Evolutionary conservation across 2,113 vertebrate species (phyloP).

Genomic region (Pedionomus torquatus): DNA sequence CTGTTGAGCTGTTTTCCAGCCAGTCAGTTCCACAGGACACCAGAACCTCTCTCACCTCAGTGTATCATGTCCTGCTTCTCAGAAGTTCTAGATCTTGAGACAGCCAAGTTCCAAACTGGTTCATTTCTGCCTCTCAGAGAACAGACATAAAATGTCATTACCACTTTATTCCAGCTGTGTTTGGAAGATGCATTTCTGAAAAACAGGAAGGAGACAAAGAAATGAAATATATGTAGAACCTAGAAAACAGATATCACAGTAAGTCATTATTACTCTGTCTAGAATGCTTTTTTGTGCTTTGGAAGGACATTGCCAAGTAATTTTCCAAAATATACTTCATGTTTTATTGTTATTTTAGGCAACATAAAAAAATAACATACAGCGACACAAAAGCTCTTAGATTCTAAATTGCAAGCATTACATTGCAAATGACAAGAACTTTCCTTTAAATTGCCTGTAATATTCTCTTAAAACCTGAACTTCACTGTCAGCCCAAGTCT

Average conservation of each 20-base stretch:
- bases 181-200: background rate
- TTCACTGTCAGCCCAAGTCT: background rate
- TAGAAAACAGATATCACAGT: background rate
- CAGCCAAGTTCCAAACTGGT: background rate
- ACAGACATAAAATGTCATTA: background rate
- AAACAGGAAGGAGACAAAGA: background rate
- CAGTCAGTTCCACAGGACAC: background rate
- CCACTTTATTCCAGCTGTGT: background rate
- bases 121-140: background rate
- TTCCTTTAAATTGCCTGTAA: background rate
- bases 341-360: constrained; percentile 37
- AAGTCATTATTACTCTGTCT: background rate
- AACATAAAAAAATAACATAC: constrained; percentile 42
- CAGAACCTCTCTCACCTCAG: background rate
- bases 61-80: background rate
- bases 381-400: constrained; percentile 15
- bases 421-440: background rate
- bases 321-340: background rate
- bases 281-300: constrained; percentile 28
- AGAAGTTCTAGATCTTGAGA: background rate
- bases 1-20: background rate
- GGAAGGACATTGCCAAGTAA: constrained; percentile 33
- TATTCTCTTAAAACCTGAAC: background rate
- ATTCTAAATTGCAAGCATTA: constrained; percentile 21
- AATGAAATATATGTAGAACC: background rate